These are phyloP conservation scores for Sardina pilchardus DNA, from an alignment of 2,113 vertebrate genomes.

Conservation along the genomic window DNA sequence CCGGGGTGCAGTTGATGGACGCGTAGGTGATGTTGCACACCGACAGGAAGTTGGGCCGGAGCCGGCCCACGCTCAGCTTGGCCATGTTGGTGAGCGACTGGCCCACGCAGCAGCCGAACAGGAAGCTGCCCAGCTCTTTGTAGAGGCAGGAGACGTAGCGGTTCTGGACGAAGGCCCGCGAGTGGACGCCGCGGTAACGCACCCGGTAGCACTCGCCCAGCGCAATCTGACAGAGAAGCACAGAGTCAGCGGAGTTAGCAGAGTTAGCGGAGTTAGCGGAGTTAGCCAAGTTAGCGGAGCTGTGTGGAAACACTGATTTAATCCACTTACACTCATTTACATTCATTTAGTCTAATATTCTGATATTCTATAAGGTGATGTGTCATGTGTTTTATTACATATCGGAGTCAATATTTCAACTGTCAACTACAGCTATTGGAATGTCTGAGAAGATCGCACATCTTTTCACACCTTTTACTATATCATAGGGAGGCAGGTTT, in stretches of 20 bases:
- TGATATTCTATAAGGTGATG: background rate
- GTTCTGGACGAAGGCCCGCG: conserved; percentile 62
- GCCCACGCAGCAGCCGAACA: conserved; percentile 77
- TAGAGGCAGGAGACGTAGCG: conserved; percentile 71
- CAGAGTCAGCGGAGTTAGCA: too few species aligned
- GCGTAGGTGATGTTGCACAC: conserved; percentile 69
- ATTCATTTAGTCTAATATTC: background rate
- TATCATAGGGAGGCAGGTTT: background rate
- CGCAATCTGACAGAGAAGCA: conserved; percentile 62
- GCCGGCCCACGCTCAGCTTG: conserved; percentile 75
- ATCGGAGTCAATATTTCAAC: background rate
- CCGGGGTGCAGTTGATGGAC: conserved; percentile 59
- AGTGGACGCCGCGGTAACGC: conserved; percentile 57
- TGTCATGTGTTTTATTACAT: background rate
- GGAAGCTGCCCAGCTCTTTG: conserved; percentile 81
- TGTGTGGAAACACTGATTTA: background rate
- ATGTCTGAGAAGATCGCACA: background rate
- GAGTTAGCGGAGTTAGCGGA: too few species aligned
- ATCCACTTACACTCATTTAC: background rate
- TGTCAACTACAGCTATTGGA: too few species aligned
- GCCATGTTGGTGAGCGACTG: conserved; percentile 80
- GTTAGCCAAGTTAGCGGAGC: background rate
- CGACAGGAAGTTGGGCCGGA: conserved; percentile 75
- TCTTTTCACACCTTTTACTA: background rate
- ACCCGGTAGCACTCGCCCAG: conserved; percentile 72